Percentiles rank a stretch among this genome's conserved stretches.
Evolutionary conservation across 1,140 invertebrate species (phyloP).

Genomic region (Drosophila erecta): DNA sequence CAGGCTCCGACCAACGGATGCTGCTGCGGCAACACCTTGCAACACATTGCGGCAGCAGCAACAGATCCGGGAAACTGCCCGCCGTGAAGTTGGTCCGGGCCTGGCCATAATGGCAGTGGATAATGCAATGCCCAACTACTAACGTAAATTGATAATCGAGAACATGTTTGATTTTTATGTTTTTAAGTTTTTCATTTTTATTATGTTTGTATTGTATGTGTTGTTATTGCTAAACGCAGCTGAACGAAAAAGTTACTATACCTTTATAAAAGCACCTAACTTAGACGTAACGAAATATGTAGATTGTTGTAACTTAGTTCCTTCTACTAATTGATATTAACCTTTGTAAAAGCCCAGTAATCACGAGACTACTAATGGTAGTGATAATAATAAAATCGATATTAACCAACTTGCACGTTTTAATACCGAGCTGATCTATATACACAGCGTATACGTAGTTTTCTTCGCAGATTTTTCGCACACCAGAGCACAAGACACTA

Average conservation of each 20-base stretch:
- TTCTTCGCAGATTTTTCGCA: constrained; percentile 48
- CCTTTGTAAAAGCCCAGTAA: constrained; percentile 52
- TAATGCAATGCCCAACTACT: constrained; percentile 34
- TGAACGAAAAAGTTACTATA: constrained; percentile 15
- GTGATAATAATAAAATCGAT: constrained; percentile 59
- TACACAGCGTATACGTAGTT: constrained; percentile 44
- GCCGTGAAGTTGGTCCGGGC: constrained; percentile 38
- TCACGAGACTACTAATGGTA: constrained; percentile 44
- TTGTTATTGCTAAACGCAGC: constrained; percentile 41
- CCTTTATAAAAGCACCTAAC: constrained; percentile 23
- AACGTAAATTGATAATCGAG: constrained; percentile 34
- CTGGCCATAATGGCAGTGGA: constrained; percentile 36
- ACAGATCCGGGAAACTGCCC: constrained; percentile 45
- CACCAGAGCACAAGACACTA: constrained; percentile 25
- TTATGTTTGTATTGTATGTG: constrained; percentile 50
- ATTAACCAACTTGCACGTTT: constrained; percentile 75
- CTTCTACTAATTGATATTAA: constrained; percentile 50
- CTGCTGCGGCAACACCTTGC: constrained; percentile 29
- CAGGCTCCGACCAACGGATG: constrained; percentile 31
- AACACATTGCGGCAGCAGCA: constrained; percentile 17
- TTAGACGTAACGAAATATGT: constrained; percentile 33
- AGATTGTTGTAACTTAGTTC: constrained; percentile 43
- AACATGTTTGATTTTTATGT: constrained; percentile 37
- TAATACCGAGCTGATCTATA: constrained; percentile 57
- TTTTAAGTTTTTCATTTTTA: constrained; percentile 54